These are phyloP conservation scores for Chlorocebus sabaeus DNA, from an alignment of 2,113 vertebrate genomes.

Conservation along the genomic window DNA sequence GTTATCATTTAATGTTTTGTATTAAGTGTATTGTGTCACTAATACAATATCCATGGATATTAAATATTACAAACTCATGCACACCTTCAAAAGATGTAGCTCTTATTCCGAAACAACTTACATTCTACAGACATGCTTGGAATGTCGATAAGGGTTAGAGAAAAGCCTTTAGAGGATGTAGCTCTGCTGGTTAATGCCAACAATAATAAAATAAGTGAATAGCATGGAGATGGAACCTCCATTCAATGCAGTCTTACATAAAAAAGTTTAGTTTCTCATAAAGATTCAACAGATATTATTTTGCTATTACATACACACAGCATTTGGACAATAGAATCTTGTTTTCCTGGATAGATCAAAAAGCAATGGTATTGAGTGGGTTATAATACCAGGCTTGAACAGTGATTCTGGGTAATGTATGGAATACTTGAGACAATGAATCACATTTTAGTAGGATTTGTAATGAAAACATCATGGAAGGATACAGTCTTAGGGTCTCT, in stretches of 20 bases:
- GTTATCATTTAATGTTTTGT: neutral
- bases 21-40: neutral
- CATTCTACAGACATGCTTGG: neutral
- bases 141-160: fast-evolving
- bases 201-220: neutral
- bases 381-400: conserved; percentile 43
- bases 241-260: neutral
- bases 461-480: conserved; percentile 75
- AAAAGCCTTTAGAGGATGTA: neutral
- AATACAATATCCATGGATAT: neutral
- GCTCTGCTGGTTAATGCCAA: neutral
- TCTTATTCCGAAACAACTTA: neutral
- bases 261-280: conserved; percentile 16
- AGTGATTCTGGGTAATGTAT: conserved; percentile 33
- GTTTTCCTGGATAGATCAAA: conserved; percentile 53
- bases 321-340: neutral
- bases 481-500: conserved; percentile 64
- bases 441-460: conserved; percentile 68
- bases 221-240: neutral
- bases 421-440: conserved; percentile 59
- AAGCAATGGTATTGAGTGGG: conserved; percentile 30
- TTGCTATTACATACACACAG: conserved; percentile 26
- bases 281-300: neutral
- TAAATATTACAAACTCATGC: neutral
- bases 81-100: neutral